These are phyloP conservation scores for Drosophila sturtevanti DNA, from an alignment of 1,140 invertebrate species.

Conservation along the genomic window DNA sequence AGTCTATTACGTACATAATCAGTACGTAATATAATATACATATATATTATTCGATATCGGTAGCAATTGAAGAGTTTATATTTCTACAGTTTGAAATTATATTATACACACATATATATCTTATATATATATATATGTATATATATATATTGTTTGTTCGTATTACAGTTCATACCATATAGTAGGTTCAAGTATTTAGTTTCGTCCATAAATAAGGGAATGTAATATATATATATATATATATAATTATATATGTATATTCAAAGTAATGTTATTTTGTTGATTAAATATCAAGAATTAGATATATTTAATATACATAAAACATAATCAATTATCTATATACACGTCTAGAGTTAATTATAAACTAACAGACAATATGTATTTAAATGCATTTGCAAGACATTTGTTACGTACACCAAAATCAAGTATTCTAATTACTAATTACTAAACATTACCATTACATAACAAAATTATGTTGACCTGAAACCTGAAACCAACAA, in stretches of 20 bases:
- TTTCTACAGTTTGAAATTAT: slow-evolving; percentile 40
- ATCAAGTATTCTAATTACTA: background rate
- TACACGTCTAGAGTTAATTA: background rate
- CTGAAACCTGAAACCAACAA: too few species aligned
- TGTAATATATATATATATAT: background rate
- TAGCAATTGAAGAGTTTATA: slow-evolving; percentile 45
- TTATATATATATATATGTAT: too few species aligned
- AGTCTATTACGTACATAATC: slow-evolving; percentile 27
- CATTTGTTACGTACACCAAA: background rate
- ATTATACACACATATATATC: too few species aligned
- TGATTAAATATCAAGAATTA: background rate
- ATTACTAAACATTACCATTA: background rate
- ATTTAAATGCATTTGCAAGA: background rate
- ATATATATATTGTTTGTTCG: slow-evolving; percentile 34
- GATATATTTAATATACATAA: background rate
- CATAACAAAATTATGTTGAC: too few species aligned
- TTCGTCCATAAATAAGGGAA: slow-evolving; percentile 16
- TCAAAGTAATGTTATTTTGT: background rate
- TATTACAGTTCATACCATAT: slow-evolving; percentile 17
- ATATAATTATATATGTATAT: background rate
- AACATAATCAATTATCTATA: background rate
- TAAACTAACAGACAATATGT: background rate
- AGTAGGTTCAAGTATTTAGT: slow-evolving; percentile 2
- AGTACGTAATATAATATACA: slow-evolving; percentile 18
- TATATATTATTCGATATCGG: slow-evolving; percentile 27